Percentiles rank a stretch among this genome's conserved stretches.
These are phyloP conservation scores for Vanessa cardui DNA, from an alignment of 2,888 invertebrate species.

Conservation along the genomic window DNA sequence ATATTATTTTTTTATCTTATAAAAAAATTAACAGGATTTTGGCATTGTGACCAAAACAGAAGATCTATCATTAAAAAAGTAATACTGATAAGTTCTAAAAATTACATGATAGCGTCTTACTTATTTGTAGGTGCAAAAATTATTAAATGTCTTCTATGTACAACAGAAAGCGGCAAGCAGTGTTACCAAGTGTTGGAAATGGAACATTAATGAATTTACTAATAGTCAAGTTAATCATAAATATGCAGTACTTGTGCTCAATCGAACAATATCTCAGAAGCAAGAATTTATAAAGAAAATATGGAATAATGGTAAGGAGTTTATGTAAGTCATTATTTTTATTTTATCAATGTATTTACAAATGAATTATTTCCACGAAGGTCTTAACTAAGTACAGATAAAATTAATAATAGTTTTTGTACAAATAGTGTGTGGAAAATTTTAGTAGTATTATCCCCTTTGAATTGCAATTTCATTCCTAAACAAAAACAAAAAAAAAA, in stretches of 20 bases:
- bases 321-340: background rate
- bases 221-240: constrained; percentile 48
- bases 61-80: too few species aligned
- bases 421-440: too few species aligned
- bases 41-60: too few species aligned
- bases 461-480: too few species aligned
- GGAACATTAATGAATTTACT: constrained; percentile 52
- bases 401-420: too few species aligned
- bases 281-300: constrained; percentile 76
- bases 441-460: too few species aligned
- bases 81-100: too few species aligned
- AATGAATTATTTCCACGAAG: background rate
- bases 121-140: constrained; percentile 50
- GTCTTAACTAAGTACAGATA: too few species aligned
- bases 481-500: too few species aligned
- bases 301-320: constrained; percentile 86
- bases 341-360: background rate
- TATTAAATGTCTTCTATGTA: constrained; percentile 49
- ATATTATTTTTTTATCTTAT: too few species aligned
- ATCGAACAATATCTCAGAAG: constrained; percentile 83
- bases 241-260: constrained; percentile 86
- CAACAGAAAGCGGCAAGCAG: constrained; percentile 50
- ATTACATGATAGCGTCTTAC: background rate
- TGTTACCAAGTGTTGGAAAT: constrained; percentile 54
- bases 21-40: too few species aligned